Percentiles rank a stretch among this genome's conserved stretches.
phyloP scores from a whole-genome alignment of 2,113 vertebrate species.

The Desmodus rotundus region DNA sequence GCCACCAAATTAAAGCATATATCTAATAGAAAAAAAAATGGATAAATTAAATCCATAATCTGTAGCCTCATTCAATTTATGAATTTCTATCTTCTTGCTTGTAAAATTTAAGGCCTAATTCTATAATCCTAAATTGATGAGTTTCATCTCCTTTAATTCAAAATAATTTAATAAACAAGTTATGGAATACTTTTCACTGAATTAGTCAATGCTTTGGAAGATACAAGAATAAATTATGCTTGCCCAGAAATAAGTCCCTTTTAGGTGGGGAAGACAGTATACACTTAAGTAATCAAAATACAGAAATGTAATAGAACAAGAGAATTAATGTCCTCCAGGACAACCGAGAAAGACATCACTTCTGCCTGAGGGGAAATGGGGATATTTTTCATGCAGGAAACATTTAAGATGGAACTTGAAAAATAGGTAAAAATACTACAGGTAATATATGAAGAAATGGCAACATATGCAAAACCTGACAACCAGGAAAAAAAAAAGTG shows the following conservation, averaged over 20 bases:
- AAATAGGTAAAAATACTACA: background rate
- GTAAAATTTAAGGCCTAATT: background rate
- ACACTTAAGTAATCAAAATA: background rate
- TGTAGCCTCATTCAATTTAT: background rate
- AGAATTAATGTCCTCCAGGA: background rate
- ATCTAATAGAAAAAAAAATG: background rate
- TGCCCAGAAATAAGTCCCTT: background rate
- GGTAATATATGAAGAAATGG: background rate
- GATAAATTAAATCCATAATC: background rate
- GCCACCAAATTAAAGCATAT: background rate
- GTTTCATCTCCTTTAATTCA: slow-evolving; percentile 16
- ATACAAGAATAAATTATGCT: background rate
- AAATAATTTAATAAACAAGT: background rate
- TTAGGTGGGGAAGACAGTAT: background rate
- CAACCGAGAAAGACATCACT: background rate
- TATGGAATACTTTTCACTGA: background rate
- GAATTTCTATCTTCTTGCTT: background rate
- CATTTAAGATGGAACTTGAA: background rate
- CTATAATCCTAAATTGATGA: background rate
- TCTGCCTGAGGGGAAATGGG: background rate
- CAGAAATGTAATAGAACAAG: background rate
- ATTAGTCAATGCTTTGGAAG: background rate
- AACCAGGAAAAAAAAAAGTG: fast-evolving
- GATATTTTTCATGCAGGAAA: background rate
- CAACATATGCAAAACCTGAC: background rate